Conservation (phyloP, 2,113 vertebrate species). For the Cavia porcellus region DNA sequence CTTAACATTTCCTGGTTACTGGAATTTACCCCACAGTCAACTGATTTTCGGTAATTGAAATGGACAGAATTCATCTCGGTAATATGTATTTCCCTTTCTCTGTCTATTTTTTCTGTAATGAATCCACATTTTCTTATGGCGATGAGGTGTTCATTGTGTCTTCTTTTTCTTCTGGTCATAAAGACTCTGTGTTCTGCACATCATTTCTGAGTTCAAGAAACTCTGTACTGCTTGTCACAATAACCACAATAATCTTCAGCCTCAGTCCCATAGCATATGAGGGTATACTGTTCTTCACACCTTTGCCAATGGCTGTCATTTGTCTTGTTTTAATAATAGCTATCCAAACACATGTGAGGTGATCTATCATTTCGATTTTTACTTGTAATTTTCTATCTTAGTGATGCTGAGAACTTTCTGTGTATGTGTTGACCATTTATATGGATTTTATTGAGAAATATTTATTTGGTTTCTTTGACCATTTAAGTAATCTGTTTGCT, state of each 20-base stretch:
- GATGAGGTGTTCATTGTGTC: background rate
- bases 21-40: background rate
- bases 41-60: background rate
- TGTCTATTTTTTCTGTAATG: background rate
- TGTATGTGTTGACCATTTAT: too few relatives aligned
- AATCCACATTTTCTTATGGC: background rate
- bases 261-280: background rate
- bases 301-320: background rate
- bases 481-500: too few relatives aligned
- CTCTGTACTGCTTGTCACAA: too few relatives aligned
- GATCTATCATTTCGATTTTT: background rate
- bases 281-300: background rate
- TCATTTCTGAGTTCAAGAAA: background rate
- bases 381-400: background rate
- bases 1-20: background rate
- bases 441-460: too few relatives aligned
- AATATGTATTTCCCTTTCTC: background rate
- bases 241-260: background rate
- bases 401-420: too few relatives aligned
- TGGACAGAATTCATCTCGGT: too few relatives aligned
- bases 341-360: background rate
- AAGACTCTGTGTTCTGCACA: background rate
- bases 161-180: background rate
- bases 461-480: too few relatives aligned
- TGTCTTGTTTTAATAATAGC: background rate